These are phyloP conservation scores for Limnephilus auricula DNA, from an alignment of 2,888 invertebrate genomes.

Conservation along the genomic window DNA sequence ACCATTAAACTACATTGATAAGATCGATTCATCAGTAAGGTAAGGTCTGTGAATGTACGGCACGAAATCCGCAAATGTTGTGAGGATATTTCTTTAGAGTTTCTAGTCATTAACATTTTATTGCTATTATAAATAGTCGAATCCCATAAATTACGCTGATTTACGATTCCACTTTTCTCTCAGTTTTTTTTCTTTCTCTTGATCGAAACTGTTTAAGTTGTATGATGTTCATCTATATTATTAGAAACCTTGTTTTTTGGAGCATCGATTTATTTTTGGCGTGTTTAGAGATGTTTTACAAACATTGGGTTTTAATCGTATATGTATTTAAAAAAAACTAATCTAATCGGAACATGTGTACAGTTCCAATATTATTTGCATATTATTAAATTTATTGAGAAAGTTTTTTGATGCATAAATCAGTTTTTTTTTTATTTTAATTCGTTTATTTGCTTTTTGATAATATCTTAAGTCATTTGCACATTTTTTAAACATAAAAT, in stretches of 20 bases:
- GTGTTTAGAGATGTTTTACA: neutral
- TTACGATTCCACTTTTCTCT: conserved; percentile 19
- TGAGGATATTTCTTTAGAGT: neutral
- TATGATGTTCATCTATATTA: neutral
- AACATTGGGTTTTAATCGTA: neutral
- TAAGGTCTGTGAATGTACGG: conserved; percentile 27
- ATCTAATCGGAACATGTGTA: neutral
- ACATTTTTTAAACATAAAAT: neutral
- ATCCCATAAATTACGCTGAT: conserved; percentile 41
- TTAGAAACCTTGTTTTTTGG: neutral
- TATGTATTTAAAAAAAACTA: neutral
- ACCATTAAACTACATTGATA: neutral
- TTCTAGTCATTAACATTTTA: conserved; percentile 43
- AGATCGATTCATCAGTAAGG: neutral
- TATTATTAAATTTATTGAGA: neutral
- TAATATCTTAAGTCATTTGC: neutral
- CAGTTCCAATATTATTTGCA: neutral
- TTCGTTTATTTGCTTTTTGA: neutral
- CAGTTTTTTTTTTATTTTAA: neutral
- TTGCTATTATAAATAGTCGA: conserved; percentile 34
- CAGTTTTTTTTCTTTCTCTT: conserved; percentile 11
- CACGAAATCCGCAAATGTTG: conserved; percentile 20
- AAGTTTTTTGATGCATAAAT: neutral
- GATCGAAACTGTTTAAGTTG: conserved; percentile 17
- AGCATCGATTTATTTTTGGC: neutral